phyloP scores from a whole-genome alignment of 2,113 vertebrate species.

The Oriolus oriolus region DNA sequence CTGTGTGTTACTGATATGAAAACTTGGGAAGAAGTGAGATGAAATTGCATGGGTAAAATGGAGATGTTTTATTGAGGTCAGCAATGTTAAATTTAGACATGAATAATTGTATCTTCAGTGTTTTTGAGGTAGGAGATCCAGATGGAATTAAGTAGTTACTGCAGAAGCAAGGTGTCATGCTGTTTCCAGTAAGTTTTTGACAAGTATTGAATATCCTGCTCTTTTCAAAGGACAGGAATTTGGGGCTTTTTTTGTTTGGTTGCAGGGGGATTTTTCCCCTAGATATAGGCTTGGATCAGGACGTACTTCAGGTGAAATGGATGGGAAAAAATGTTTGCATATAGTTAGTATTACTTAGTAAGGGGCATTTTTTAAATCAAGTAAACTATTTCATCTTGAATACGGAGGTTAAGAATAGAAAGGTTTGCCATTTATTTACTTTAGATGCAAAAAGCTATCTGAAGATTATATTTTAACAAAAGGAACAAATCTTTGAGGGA shows the following conservation, averaged over 20 bases:
- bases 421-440: not conserved
- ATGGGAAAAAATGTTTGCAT: not conserved
- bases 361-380: not conserved
- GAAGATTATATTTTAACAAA: not conserved
- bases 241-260: not conserved
- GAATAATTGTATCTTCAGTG: not conserved
- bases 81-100: not conserved
- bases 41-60: not conserved
- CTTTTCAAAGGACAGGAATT: not conserved
- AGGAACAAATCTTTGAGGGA: not conserved
- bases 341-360: not conserved
- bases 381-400: not conserved
- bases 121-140: not conserved
- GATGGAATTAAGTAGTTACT: not conserved
- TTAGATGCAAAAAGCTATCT: not conserved
- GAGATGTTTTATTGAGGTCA: not conserved
- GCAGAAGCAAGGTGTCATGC: not conserved
- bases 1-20: not conserved
- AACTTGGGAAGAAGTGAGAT: not conserved
- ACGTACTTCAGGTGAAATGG: not conserved
- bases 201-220: not conserved
- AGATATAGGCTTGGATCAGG: not conserved
- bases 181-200: not conserved
- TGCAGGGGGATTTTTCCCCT: fast-evolving
- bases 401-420: not conserved